Evolutionary conservation across 92 coral and sea anemone species (phyloP).

Genomic region (Heteractis magnifica): DNA sequence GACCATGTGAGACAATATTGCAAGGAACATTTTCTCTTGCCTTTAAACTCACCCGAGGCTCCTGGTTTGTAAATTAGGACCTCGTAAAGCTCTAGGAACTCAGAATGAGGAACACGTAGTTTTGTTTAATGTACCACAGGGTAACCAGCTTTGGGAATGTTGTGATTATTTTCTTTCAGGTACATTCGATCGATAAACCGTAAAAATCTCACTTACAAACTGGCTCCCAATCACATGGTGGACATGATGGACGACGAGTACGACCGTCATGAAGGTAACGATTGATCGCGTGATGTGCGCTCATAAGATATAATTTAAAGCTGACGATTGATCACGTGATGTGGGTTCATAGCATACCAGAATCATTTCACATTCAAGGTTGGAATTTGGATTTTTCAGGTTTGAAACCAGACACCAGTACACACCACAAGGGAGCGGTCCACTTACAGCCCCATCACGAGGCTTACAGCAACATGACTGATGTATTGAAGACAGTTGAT

Average conservation of each 20-base stretch:
- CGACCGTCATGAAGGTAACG: conserved; percentile 69
- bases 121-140: too few species aligned
- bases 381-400: conserved; percentile 24
- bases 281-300: background rate
- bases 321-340: too few species aligned
- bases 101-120: too few species aligned
- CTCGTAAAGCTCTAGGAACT: too few species aligned
- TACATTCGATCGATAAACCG: conserved; percentile 91
- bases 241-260: conserved; percentile 83
- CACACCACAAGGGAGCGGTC: conserved; percentile 69
- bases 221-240: conserved; percentile 90
- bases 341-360: too few species aligned
- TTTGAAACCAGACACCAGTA: conserved; percentile 53
- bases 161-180: conserved; percentile 36
- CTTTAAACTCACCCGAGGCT: too few species aligned
- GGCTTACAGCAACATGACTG: conserved; percentile 58
- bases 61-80: too few species aligned
- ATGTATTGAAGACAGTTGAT: conserved; percentile 68
- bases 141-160: background rate
- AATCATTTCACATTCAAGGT: too few species aligned
- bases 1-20: too few species aligned
- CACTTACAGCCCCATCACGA: conserved; percentile 61
- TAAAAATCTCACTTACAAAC: conserved; percentile 76
- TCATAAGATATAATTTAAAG: too few species aligned
- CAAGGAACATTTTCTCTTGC: too few species aligned